A percentile compares a stretch with the other conserved stretches of the same genome.
Evolutionary conservation across 2,797 vertebrate genomes (phyloP).

Genomic region (Syndactyla subalaris): DNA sequence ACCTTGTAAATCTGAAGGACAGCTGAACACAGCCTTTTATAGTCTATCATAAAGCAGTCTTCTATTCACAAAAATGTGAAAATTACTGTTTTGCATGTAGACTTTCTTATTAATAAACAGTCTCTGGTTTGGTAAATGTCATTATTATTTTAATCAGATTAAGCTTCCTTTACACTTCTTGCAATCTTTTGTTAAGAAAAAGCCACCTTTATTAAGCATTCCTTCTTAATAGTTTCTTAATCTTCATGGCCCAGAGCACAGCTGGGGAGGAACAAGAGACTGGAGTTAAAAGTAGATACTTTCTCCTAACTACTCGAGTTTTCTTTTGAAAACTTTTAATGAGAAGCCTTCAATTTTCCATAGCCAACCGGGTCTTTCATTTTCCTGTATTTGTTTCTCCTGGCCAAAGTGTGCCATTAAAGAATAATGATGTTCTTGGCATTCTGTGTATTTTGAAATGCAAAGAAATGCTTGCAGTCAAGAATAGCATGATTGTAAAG

Average conservation of each 20-base stretch:
- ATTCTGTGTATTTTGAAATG: slow-evolving; percentile 40
- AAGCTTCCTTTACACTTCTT: neutral
- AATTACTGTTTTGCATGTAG: slow-evolving; percentile 25
- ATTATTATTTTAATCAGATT: slow-evolving; percentile 61
- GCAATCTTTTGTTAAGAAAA: neutral
- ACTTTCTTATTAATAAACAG: slow-evolving; percentile 25
- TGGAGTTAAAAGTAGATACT: neutral
- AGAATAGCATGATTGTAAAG: neutral
- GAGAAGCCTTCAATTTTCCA: slow-evolving; percentile 10
- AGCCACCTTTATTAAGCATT: slow-evolving; percentile 14
- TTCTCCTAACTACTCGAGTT: neutral
- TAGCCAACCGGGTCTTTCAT: neutral
- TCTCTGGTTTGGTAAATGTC: slow-evolving; percentile 48
- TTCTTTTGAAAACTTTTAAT: slow-evolving; percentile 3
- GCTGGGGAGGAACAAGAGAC: neutral
- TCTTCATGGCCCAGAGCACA: neutral
- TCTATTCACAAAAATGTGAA: slow-evolving; percentile 41
- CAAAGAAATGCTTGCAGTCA: neutral
- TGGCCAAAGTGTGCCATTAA: neutral
- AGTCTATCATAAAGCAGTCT: neutral
- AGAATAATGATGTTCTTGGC: neutral
- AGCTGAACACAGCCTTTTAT: slow-evolving; percentile 25
- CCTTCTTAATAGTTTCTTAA: slow-evolving; percentile 38
- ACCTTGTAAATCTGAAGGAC: slow-evolving; percentile 8
- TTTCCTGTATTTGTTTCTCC: neutral